A percentile compares a stretch with the other conserved stretches of the same genome.
Conservation (phyloP, 2,113 vertebrate genomes). For the Falco punctatus region DNA sequence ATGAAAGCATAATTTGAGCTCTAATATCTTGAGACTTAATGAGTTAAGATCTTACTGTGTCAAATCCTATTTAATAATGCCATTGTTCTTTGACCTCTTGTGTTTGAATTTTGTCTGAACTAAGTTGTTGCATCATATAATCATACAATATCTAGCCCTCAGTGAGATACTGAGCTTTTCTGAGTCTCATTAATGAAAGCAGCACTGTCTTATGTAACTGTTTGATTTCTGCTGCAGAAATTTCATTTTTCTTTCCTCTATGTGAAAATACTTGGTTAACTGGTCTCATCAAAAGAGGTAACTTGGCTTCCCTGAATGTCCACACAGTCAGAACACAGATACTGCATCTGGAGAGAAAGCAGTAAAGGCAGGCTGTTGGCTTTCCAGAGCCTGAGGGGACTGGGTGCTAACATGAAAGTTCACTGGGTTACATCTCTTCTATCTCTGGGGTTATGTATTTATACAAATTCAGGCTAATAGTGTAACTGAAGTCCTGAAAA, state of each 20-base stretch:
- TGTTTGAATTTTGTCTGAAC: neutral
- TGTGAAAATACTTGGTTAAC: neutral
- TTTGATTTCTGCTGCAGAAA: neutral
- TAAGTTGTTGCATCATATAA: neutral
- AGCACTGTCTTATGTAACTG: neutral
- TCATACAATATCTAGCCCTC: neutral
- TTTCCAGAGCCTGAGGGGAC: neutral
- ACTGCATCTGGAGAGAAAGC: neutral
- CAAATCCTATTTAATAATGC: neutral
- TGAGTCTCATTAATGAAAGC: neutral
- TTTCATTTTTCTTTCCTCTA: neutral
- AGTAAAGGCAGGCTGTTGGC: neutral
- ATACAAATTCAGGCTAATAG: neutral
- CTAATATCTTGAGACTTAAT: neutral
- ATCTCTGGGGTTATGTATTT: neutral
- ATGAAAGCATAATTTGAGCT: neutral
- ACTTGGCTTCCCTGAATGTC: neutral
- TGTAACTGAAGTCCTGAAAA: neutral
- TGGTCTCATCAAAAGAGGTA: neutral
- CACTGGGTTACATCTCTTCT: neutral
- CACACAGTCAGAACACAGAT: neutral
- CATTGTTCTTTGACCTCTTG: neutral
- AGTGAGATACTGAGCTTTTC: neutral
- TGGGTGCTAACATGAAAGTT: neutral
- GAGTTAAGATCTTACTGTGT: neutral